phyloP scores from a whole-genome alignment of 2,888 invertebrate genomes.

The Eutolmus rufibarbis region DNA sequence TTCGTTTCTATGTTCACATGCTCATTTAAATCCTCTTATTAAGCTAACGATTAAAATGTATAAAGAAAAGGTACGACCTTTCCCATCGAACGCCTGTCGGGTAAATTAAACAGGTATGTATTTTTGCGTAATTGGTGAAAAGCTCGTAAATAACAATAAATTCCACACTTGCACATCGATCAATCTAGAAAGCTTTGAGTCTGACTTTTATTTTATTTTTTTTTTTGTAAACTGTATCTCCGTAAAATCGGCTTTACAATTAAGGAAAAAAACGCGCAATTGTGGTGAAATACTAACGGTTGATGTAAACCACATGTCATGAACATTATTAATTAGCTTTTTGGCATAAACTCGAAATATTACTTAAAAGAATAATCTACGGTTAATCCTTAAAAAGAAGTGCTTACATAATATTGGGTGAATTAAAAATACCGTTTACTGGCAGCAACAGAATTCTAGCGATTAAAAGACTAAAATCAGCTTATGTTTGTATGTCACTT shows the following conservation, averaged over 20 bases:
- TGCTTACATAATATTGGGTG: neutral
- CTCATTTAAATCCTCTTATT: neutral
- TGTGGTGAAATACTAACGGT: neutral
- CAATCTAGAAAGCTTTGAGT: neutral
- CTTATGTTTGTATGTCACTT: neutral
- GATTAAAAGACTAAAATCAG: neutral
- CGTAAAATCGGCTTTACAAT: neutral
- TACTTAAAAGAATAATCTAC: neutral
- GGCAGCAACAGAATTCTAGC: neutral
- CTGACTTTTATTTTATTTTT: neutral
- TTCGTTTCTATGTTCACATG: neutral
- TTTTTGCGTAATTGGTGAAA: neutral
- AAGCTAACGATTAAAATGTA: neutral
- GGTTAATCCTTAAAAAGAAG: neutral
- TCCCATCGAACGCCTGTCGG: neutral
- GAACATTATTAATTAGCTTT: neutral
- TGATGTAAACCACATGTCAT: neutral
- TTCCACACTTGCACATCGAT: neutral
- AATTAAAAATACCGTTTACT: neutral
- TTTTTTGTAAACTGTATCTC: neutral
- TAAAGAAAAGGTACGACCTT: neutral
- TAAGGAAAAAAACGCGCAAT: neutral
- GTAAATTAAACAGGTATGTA: neutral
- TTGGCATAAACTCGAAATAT: neutral
- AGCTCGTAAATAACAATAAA: neutral